Percentiles rank a stretch among this genome's conserved stretches.
Evolutionary conservation across 2,888 invertebrate genomes (phyloP).

Genomic region (Cephalotes varians): DNA sequence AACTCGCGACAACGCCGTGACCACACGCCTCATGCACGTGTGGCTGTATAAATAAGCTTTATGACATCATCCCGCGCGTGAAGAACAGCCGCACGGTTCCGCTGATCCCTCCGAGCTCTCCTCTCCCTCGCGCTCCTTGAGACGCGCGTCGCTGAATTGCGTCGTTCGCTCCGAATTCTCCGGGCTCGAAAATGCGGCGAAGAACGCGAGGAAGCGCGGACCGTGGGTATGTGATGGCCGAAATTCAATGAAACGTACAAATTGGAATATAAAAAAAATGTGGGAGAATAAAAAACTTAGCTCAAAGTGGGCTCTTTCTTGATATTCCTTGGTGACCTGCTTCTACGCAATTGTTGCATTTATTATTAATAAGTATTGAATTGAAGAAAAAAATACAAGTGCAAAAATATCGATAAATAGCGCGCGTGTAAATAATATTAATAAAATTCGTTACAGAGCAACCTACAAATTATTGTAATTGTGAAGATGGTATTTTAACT

Average conservation of each 20-base stretch:
- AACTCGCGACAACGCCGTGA: conserved; percentile 67
- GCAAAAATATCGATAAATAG: neutral
- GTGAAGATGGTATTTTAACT: neutral
- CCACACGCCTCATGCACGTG: conserved; percentile 68
- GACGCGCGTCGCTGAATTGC: conserved; percentile 16
- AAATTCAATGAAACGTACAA: neutral
- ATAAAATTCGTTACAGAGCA: neutral
- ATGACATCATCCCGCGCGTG: conserved; percentile 74
- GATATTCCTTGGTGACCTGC: neutral
- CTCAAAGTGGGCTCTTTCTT: neutral
- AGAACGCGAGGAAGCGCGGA: neutral
- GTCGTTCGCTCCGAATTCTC: conserved; percentile 38
- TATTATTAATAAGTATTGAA: neutral
- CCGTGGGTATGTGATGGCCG: neutral
- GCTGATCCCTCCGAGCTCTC: conserved; percentile 56
- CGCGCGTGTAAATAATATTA: neutral
- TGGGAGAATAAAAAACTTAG: neutral
- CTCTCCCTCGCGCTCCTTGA: conserved; percentile 24
- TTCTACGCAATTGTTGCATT: neutral
- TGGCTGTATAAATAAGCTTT: conserved; percentile 76
- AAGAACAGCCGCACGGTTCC: conserved; percentile 59
- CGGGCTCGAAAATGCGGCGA: neutral
- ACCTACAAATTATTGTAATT: neutral
- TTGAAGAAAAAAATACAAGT: neutral
- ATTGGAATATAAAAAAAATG: neutral